Base-by-base conservation (phyloP, 2,888 invertebrate genomes). In the Himalopsyche anomala region DNA sequence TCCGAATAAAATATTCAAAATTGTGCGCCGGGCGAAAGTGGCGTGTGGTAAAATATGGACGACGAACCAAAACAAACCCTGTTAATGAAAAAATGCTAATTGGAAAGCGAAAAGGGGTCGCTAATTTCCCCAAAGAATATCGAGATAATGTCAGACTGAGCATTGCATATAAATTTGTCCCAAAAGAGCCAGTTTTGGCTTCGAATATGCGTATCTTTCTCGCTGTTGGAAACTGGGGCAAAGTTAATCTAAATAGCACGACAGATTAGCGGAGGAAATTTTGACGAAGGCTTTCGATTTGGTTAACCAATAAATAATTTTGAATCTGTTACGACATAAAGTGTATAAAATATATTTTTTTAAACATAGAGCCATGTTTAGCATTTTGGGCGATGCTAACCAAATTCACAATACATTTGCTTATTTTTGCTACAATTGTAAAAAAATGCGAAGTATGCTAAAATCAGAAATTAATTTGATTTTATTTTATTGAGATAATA, bases 51-150 rank as follows among this genome's bases (percentile, higher is more conserved):
- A 51, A 62, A 62, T 62, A 62, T 51, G 19, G 28, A 28, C 62
- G 62, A 19, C 38, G 40, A 38, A 17, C n/a, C 42, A 45, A 84
- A 69, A 84, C 74, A 84, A 84, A 36, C 84, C 80, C 56, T 81
- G 80, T 45, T 84, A 80, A 84, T 84, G 81, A 80, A 82, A 85
- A 82, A 85, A 69, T 81, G 82, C 82, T 85, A 85, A 85, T 85
- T 85, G 82, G 69, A 51, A 82, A 82, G 82, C 82, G 82, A 36
- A 85, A 85, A 85, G 82, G 62, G 82, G 82, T 85, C 38, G 85
- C 82, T 82, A 82, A 85, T 82, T 85, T 85, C 85, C 82, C 85
- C 55, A 74, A 85, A 82, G 82, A 85, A 85, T 54, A 85, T 85
- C 74, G 82, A 74, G 82, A 85, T 82, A 85, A 85, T 85, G 82